phyloP scores from a whole-genome alignment of 2,888 invertebrate species.

The Philonicus albiceps region DNA sequence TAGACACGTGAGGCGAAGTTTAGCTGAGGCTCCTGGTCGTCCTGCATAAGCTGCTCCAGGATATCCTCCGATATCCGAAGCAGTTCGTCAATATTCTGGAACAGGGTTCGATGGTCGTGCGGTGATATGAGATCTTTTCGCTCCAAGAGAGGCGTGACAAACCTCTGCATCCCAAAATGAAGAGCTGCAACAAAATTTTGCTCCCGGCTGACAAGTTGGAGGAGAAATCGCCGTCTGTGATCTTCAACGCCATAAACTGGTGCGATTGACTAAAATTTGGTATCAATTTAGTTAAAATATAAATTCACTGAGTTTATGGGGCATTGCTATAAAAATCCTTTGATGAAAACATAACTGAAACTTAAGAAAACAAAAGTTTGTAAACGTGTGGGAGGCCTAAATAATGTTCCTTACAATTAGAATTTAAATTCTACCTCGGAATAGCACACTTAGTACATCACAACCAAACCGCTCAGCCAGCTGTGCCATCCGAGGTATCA shows the following conservation, averaged over 20 bases:
- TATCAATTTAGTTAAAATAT: background rate
- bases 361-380: background rate
- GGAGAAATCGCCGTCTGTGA: slow-evolving; percentile 74
- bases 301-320: background rate
- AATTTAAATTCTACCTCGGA: too few species aligned
- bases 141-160: slow-evolving; percentile 78
- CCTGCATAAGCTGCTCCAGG: slow-evolving; percentile 75
- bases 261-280: slow-evolving; percentile 59
- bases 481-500: too few species aligned
- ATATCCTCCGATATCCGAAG: slow-evolving; percentile 80
- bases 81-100: slow-evolving; percentile 87
- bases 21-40: slow-evolving; percentile 75
- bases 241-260: slow-evolving; percentile 64
- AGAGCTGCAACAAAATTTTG: slow-evolving; percentile 80
- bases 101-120: slow-evolving; percentile 79
- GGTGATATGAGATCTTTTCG: slow-evolving; percentile 78
- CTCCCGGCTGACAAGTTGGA: slow-evolving; percentile 78
- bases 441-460: too few species aligned
- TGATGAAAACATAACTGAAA: background rate
- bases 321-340: background rate
- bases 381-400: background rate
- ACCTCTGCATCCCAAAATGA: slow-evolving; percentile 81
- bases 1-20: slow-evolving; percentile 76
- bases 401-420: too few species aligned
- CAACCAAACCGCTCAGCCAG: too few species aligned